Conservation (phyloP, 1,140 invertebrate genomes). For the Neodiprion fabricii region DNA sequence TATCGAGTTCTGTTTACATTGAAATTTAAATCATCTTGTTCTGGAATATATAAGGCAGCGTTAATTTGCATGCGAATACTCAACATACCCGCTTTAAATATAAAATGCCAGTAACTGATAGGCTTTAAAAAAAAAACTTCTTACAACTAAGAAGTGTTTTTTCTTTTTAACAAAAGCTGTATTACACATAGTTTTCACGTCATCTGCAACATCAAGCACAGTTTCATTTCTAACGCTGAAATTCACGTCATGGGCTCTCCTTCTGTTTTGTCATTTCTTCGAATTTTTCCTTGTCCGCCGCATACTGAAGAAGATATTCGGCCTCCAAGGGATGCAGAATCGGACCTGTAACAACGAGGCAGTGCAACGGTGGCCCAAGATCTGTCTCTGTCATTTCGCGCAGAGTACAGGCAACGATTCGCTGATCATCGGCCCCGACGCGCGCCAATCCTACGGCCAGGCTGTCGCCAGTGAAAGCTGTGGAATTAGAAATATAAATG, state of each 20-base stretch:
- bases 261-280: conserved; percentile 13
- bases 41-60: too few relatives aligned
- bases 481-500: conserved; percentile 22
- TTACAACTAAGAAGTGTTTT: too few relatives aligned
- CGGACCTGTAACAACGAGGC: conserved; percentile 84
- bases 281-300: conserved; percentile 36
- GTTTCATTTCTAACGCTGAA: too few relatives aligned
- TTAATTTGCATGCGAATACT: too few relatives aligned
- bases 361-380: conserved; percentile 92
- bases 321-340: conserved; percentile 90
- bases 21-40: too few relatives aligned
- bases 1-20: too few relatives aligned
- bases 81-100: too few relatives aligned
- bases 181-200: too few relatives aligned
- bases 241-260: conserved; percentile 2
- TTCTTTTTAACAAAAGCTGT: too few relatives aligned
- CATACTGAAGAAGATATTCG: conserved; percentile 80
- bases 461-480: conserved; percentile 66
- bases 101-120: too few relatives aligned
- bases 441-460: conserved; percentile 86
- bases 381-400: conserved; percentile 77
- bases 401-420: conserved; percentile 78
- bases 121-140: too few relatives aligned
- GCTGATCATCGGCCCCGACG: conserved; percentile 85
- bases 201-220: too few relatives aligned